Conservation (phyloP, 2,888 invertebrate genomes). For the Drosophila pseudotakahashii region DNA sequence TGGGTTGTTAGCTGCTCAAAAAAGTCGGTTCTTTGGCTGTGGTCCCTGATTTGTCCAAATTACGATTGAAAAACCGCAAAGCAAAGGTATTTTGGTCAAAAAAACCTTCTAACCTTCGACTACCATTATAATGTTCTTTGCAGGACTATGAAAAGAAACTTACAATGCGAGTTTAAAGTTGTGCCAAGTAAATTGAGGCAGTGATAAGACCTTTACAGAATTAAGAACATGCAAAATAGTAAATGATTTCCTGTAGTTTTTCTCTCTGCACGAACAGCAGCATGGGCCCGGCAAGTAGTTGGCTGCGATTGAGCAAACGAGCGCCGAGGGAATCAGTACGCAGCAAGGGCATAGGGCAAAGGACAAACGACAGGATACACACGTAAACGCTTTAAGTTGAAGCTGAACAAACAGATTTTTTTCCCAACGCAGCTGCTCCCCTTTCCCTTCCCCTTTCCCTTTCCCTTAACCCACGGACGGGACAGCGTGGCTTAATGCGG, state of each 20-base stretch:
- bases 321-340: conserved; percentile 73
- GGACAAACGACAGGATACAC: conserved; percentile 48
- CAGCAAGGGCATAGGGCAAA: conserved; percentile 41
- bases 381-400: conserved; percentile 70
- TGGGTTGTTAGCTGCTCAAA: too few species aligned
- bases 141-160: too few species aligned
- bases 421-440: conserved; percentile 34
- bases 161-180: too few species aligned
- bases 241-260: neutral
- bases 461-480: neutral
- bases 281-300: conserved; percentile 52
- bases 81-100: too few species aligned
- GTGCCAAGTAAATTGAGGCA: too few species aligned
- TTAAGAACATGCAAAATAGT: too few species aligned
- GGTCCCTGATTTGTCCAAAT: too few species aligned
- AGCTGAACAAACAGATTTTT: conserved; percentile 74
- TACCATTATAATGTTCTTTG: too few species aligned
- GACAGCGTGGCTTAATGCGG: conserved; percentile 63
- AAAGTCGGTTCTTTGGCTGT: too few species aligned
- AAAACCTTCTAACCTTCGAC: too few species aligned
- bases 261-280: conserved; percentile 9
- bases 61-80: too few species aligned
- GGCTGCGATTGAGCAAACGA: conserved; percentile 75
- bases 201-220: too few species aligned
- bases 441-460: neutral